A percentile compares a stretch with the other conserved stretches of the same genome.
phyloP scores from a whole-genome alignment of 2,888 invertebrate genomes.

The Sinelater perroti region DNA sequence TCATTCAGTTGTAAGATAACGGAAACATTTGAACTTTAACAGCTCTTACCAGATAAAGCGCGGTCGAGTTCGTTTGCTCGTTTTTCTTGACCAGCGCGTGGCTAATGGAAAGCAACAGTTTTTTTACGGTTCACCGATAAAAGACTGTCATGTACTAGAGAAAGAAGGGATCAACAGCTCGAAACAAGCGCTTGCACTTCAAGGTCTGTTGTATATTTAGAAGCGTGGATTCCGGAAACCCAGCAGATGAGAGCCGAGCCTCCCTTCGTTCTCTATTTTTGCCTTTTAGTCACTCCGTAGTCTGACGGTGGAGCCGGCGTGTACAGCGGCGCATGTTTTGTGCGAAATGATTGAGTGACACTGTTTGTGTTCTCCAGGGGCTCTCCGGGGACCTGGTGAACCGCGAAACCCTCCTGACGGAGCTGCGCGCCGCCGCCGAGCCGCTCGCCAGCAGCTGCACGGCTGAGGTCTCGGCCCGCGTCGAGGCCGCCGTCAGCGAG shows the following conservation, averaged over 20 bases:
- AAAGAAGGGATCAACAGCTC: slow-evolving; percentile 10
- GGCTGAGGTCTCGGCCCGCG: slow-evolving; percentile 75
- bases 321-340: no score
- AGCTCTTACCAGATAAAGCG: no score
- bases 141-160: no score
- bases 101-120: no score
- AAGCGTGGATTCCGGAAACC: slow-evolving; percentile 8
- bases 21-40: slow-evolving; percentile 22
- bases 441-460: slow-evolving; percentile 76
- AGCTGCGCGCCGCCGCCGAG: slow-evolving; percentile 74
- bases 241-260: slow-evolving; percentile 6
- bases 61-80: no score
- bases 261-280: no score
- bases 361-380: slow-evolving; percentile 64
- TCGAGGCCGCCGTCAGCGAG: slow-evolving; percentile 79
- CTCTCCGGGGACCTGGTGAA: slow-evolving; percentile 79
- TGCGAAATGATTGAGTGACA: no score
- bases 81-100: no score
- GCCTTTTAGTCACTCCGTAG: no score
- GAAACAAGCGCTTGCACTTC: slow-evolving; percentile 10
- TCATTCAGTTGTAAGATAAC: slow-evolving; percentile 17
- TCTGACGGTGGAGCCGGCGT: no score
- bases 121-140: no score
- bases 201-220: slow-evolving; percentile 13
- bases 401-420: slow-evolving; percentile 77